These are phyloP conservation scores for Anoplophora glabripennis DNA, from an alignment of 1,140 invertebrate species.

Conservation along the genomic window DNA sequence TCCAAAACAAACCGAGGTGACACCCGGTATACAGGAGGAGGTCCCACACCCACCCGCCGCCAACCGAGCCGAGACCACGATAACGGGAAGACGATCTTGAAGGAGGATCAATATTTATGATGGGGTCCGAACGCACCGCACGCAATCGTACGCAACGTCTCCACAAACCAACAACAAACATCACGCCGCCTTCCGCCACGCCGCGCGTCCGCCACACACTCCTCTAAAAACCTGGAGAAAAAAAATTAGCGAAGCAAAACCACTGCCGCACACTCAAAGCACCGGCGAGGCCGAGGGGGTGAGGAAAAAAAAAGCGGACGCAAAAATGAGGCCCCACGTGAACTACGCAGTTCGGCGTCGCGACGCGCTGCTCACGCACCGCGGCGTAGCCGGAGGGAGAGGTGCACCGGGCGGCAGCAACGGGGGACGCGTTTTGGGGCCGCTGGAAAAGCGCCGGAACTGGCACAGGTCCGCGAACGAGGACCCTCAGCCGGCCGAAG, in stretches of 20 bases:
- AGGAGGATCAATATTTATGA: conserved; percentile 8
- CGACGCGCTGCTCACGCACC: conserved; percentile 9
- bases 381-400: conserved; percentile 1
- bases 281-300: no score
- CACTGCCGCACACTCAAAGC: no score
- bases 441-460: background rate
- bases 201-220: no score
- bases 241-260: background rate
- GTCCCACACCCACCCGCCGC: background rate
- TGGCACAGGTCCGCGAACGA: conserved; percentile 5
- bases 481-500: background rate
- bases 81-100: conserved; percentile 5
- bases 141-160: background rate
- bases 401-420: background rate
- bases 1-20: conserved; percentile 1
- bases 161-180: background rate
- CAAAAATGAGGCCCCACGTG: conserved; percentile 30
- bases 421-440: background rate
- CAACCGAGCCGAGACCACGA: conserved; percentile 3
- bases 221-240: no score
- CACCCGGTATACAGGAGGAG: background rate
- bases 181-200: background rate
- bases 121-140: background rate
- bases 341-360: conserved; percentile 8
- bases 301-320: no score